Evolutionary conservation across 2,113 vertebrate genomes (phyloP).

Genomic region (Opisthocomus hoazin): DNA sequence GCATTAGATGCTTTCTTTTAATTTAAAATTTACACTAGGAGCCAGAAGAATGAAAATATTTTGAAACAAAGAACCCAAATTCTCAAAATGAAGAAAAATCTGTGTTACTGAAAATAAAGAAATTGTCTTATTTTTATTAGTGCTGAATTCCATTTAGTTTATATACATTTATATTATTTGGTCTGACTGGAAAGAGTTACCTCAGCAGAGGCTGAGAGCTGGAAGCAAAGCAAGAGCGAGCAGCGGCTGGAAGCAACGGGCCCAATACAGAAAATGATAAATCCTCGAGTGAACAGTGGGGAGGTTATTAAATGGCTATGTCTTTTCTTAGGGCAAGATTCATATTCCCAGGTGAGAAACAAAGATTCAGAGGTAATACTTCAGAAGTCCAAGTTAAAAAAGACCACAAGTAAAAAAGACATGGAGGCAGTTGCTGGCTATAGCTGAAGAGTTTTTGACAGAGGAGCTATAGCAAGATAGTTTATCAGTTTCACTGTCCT

Average conservation of each 20-base stretch:
- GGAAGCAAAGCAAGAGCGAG: background rate
- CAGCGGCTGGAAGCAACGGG: background rate
- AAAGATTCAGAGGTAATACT: background rate
- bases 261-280: background rate
- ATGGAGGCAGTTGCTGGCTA: fast-evolving
- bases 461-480: background rate
- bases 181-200: background rate
- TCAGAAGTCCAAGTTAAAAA: background rate
- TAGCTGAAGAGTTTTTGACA: background rate
- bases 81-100: background rate
- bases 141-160: background rate
- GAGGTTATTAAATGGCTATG: fast-evolving
- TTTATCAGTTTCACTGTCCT: background rate
- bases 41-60: background rate
- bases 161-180: fast-evolving
- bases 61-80: background rate
- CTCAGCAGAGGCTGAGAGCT: background rate
- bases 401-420: background rate
- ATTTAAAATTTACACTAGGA: background rate
- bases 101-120: background rate
- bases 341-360: background rate
- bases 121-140: background rate
- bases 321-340: background rate
- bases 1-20: background rate
- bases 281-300: background rate